A percentile compares a stretch with the other conserved stretches of the same genome.
Conservation (phyloP, 2,113 vertebrate species). For the Tauraco erythrolophus region DNA sequence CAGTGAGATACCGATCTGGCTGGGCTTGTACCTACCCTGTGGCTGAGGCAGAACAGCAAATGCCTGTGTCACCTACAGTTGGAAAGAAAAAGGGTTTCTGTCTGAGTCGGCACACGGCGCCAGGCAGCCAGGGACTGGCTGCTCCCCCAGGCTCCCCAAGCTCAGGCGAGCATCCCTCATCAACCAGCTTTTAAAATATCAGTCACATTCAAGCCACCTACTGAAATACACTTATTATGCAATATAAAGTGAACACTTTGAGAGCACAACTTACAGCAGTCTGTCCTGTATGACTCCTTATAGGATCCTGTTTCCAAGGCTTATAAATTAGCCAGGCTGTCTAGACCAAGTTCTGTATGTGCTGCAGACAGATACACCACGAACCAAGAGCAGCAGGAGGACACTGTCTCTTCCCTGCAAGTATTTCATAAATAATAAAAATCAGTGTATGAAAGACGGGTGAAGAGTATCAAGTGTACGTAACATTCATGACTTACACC, state of each 20-base stretch:
- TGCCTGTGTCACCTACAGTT: neutral
- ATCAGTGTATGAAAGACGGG: neutral
- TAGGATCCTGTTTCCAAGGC: neutral
- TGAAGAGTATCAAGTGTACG: neutral
- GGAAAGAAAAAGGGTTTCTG: neutral
- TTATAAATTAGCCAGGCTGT: neutral
- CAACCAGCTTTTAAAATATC: neutral
- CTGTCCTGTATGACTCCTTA: neutral
- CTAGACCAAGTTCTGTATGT: neutral
- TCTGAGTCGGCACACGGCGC: neutral
- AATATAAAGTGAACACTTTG: neutral
- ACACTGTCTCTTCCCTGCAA: neutral
- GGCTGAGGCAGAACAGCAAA: neutral
- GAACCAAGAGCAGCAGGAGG: neutral
- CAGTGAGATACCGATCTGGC: neutral
- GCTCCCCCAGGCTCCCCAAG: neutral
- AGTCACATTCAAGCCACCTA: neutral
- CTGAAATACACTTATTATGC: neutral
- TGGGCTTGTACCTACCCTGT: neutral
- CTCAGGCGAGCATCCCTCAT: neutral
- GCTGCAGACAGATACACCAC: neutral
- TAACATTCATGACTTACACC: neutral
- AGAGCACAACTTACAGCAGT: neutral
- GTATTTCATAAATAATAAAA: neutral
- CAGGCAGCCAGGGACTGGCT: neutral